These are phyloP conservation scores for Cephalopterus ornatus DNA, from an alignment of 2,113 vertebrate genomes.

Conservation along the genomic window DNA sequence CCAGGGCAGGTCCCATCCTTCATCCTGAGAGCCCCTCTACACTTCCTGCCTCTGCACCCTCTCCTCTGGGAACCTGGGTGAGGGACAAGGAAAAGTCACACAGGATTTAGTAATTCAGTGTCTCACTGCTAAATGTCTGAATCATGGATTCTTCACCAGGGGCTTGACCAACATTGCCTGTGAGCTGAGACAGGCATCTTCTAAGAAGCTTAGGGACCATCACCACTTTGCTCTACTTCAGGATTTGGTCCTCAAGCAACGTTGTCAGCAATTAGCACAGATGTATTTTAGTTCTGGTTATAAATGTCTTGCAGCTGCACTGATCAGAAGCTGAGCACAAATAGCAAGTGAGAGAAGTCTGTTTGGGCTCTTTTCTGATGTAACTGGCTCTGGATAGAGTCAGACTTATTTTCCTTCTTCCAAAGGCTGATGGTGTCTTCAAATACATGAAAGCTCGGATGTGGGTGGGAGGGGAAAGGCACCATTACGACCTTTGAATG, in stretches of 20 bases:
- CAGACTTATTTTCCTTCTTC: neutral
- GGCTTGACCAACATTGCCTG: neutral
- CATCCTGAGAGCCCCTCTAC: neutral
- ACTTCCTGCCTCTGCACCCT: neutral
- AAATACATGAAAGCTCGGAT: neutral
- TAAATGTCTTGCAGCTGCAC: conserved; percentile 40
- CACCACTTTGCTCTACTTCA: neutral
- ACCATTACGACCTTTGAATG: neutral
- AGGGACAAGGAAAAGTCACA: neutral
- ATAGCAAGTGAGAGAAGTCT: neutral
- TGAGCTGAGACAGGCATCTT: neutral
- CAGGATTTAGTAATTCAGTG: neutral
- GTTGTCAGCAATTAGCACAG: neutral
- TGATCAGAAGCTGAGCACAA: conserved; percentile 23
- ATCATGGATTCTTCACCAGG: neutral
- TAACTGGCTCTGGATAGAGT: neutral
- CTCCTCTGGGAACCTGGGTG: neutral
- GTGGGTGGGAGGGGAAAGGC: neutral
- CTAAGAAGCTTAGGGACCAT: neutral
- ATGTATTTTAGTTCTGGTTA: conserved; percentile 43
- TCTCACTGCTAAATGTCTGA: neutral
- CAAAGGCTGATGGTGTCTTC: neutral
- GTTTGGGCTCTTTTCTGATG: neutral
- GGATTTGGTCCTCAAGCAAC: neutral
- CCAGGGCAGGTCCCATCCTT: neutral